These are phyloP conservation scores for Cantharis rufa DNA, from an alignment of 2,888 invertebrate species.

Conservation along the genomic window DNA sequence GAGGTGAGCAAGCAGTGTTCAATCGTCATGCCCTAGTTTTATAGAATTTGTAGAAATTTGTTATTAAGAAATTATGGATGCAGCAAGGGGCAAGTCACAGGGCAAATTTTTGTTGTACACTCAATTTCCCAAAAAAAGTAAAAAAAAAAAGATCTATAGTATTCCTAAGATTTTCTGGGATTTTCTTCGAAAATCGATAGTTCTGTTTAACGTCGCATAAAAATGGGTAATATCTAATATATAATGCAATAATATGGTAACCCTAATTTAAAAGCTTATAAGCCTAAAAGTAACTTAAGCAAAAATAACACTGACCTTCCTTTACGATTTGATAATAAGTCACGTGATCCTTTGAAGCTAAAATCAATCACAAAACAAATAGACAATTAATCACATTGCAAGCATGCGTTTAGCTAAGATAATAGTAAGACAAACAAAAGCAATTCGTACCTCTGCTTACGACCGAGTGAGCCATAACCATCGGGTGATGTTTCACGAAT, in stretches of 20 bases:
- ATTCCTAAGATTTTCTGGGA: no score
- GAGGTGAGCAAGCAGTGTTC: no score
- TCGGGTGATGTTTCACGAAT: constrained; percentile 76
- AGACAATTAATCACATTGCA: constrained; percentile 9
- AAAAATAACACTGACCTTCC: constrained; percentile 55
- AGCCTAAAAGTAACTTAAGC: constrained; percentile 1
- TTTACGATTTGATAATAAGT: constrained; percentile 58
- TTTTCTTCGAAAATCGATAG: no score
- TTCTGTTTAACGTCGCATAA: no score
- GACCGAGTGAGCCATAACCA: constrained; percentile 66
- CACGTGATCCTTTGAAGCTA: constrained; percentile 68
- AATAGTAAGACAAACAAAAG: constrained; percentile 30
- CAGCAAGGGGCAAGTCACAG: no score
- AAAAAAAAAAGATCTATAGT: no score
- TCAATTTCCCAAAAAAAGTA: no score
- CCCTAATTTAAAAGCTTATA: background rate
- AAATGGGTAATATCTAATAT: no score
- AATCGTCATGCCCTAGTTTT: no score
- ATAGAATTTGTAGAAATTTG: no score
- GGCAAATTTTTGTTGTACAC: no score
- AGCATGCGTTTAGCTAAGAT: background rate
- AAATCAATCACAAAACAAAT: constrained; percentile 27
- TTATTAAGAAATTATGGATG: no score
- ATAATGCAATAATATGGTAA: background rate
- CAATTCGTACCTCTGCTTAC: constrained; percentile 75